phyloP scores from a whole-genome alignment of 2,888 invertebrate genomes.

The Drosophila diplacantha region DNA sequence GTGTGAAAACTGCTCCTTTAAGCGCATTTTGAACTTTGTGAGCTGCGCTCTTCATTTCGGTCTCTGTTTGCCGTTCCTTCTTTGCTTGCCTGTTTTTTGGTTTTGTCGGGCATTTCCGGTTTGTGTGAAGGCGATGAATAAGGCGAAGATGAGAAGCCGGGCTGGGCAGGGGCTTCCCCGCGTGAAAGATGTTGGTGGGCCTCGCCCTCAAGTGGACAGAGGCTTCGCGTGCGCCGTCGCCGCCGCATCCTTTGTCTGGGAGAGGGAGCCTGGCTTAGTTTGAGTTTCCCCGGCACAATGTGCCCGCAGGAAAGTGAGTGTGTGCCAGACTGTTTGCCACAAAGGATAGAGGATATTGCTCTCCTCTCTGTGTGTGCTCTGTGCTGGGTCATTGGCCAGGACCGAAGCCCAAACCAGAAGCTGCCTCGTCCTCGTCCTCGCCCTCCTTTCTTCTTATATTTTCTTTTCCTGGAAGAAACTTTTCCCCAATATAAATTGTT shows the following conservation, averaged over 20 bases:
- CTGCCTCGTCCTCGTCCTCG: background rate
- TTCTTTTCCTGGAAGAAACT: slow-evolving; percentile 16
- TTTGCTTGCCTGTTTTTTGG: slow-evolving; percentile 14
- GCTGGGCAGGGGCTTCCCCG: slow-evolving; percentile 35
- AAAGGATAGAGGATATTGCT: slow-evolving; percentile 41
- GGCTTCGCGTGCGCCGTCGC: background rate
- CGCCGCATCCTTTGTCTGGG: slow-evolving; percentile 48
- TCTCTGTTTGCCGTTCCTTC: background rate
- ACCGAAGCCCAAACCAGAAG: background rate
- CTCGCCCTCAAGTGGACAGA: slow-evolving; percentile 39
- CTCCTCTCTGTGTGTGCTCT: slow-evolving; percentile 10
- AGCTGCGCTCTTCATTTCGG: slow-evolving; percentile 2
- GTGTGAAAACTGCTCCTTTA: slow-evolving; percentile 33
- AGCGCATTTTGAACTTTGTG: slow-evolving; percentile 42
- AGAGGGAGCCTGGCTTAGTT: slow-evolving; percentile 31
- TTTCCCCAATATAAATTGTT: slow-evolving; percentile 44
- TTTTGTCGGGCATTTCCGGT: slow-evolving; percentile 56
- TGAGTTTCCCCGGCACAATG: slow-evolving; percentile 33
- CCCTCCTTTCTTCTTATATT: slow-evolving; percentile 2
- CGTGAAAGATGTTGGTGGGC: slow-evolving; percentile 37
- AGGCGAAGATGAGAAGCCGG: slow-evolving; percentile 31
- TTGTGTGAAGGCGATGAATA: slow-evolving; percentile 39
- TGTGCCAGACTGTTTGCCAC: slow-evolving; percentile 42
- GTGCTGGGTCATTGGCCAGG: slow-evolving; percentile 52
- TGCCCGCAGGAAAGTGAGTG: slow-evolving; percentile 62